Percentiles rank a stretch among this genome's conserved stretches.
These are phyloP conservation scores for Limonius californicus DNA, from an alignment of 1,140 invertebrate genomes.

Conservation along the genomic window DNA sequence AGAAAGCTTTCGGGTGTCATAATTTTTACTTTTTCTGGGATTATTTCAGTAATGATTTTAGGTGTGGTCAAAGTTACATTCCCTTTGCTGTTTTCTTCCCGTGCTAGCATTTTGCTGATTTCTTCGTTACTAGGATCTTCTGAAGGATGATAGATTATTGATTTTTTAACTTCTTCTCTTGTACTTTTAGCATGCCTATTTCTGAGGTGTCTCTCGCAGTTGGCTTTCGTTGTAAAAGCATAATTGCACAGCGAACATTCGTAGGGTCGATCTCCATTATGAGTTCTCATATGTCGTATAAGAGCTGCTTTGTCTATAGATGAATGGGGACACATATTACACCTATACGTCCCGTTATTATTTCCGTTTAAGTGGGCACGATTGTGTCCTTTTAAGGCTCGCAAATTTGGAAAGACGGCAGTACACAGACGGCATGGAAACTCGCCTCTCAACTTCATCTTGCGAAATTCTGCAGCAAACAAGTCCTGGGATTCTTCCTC, in stretches of 20 bases:
- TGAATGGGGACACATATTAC: conserved; percentile 88
- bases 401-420: conserved; percentile 80
- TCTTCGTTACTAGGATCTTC: conserved; percentile 76
- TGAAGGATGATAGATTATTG: conserved; percentile 80
- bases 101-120: conserved; percentile 52
- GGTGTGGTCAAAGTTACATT: conserved; percentile 33
- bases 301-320: conserved; percentile 88
- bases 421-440: conserved; percentile 85
- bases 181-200: conserved; percentile 82
- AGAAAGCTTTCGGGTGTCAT: conserved; percentile 34
- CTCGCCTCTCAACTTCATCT: conserved; percentile 82
- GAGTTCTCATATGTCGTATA: conserved; percentile 84
- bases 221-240: conserved; percentile 93
- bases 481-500: conserved; percentile 78
- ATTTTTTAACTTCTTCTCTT: conserved; percentile 80
- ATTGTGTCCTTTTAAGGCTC: conserved; percentile 86
- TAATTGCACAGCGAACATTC: conserved; percentile 92
- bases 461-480: conserved; percentile 73
- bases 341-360: conserved; percentile 73
- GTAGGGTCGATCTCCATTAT: conserved; percentile 92
- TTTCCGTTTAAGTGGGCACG: conserved; percentile 69
- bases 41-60: conserved; percentile 30
- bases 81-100: conserved; percentile 52
- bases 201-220: conserved; percentile 84
- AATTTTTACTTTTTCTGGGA: conserved; percentile 36